These are phyloP conservation scores for Trachelipus rathkii DNA, from an alignment of 1,140 invertebrate genomes.

Conservation along the genomic window DNA sequence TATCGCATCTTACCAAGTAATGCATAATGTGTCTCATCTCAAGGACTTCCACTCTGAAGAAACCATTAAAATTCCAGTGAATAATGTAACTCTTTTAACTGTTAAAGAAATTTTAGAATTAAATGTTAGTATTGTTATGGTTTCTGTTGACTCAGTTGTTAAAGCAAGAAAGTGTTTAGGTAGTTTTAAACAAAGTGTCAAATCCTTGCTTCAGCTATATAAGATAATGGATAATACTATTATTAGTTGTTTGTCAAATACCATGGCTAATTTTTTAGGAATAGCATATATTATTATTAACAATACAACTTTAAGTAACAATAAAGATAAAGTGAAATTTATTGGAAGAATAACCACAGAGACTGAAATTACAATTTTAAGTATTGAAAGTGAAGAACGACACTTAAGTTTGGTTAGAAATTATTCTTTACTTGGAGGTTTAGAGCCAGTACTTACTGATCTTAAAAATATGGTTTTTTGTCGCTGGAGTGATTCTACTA, in stretches of 20 bases:
- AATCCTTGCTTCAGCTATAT: not conserved
- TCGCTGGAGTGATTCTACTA: not conserved
- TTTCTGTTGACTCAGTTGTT: not conserved
- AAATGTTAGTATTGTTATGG: not conserved
- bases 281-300: not conserved
- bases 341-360: not conserved
- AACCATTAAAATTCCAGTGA: not conserved
- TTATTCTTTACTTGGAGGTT: not conserved
- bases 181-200: not conserved
- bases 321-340: not conserved
- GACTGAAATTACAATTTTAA: not conserved
- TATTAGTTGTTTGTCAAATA: not conserved
- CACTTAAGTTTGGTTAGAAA: not conserved
- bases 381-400: not conserved
- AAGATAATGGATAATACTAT: not conserved
- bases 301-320: not conserved
- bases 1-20: not conserved
- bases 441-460: not conserved
- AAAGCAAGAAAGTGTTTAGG: not conserved
- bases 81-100: not conserved
- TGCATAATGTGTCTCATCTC: not conserved
- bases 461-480: not conserved
- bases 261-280: not conserved
- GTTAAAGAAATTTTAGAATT: not conserved
- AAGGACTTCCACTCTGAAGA: not conserved